Conservation (phyloP, 2,797 vertebrate species). For the Clamator glandarius region DNA sequence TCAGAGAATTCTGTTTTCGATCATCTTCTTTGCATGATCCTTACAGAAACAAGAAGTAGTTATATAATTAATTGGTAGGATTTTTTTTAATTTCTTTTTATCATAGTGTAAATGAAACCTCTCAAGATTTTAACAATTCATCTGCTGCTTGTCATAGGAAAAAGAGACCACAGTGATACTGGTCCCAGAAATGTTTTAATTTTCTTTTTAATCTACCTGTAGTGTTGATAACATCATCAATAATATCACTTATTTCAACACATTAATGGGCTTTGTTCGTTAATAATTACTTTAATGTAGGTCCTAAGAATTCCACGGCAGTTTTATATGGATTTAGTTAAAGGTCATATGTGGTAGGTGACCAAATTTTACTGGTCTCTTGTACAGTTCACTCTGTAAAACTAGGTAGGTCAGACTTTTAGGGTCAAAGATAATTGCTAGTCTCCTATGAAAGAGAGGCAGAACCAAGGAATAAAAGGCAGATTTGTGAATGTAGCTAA, state of each 20-base stretch:
- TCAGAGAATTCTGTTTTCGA: neutral
- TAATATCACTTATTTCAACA: constrained; percentile 33
- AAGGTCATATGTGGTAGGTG: neutral
- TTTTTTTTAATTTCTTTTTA: neutral
- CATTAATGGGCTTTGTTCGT: neutral
- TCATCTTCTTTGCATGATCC: neutral
- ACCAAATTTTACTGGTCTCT: neutral
- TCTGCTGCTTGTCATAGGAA: neutral
- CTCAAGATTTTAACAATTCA: neutral
- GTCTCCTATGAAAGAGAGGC: neutral
- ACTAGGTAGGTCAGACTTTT: neutral
- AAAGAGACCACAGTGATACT: neutral
- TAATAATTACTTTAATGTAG: neutral
- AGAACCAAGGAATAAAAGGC: neutral
- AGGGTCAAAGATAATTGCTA: neutral
- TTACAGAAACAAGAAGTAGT: neutral
- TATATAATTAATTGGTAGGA: neutral
- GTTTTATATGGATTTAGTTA: neutral
- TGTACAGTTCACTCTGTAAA: neutral
- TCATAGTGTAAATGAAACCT: neutral
- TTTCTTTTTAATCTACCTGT: neutral
- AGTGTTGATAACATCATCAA: neutral
- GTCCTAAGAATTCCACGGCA: neutral
- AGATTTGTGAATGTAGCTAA: neutral
- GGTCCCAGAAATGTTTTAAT: neutral